Evolutionary conservation across 30 jellyfish, hydroid and myxozoan species (phyloP), one percentile per base, ranked within the genome.

Genomic region (Sanderia malayensis): DNA sequence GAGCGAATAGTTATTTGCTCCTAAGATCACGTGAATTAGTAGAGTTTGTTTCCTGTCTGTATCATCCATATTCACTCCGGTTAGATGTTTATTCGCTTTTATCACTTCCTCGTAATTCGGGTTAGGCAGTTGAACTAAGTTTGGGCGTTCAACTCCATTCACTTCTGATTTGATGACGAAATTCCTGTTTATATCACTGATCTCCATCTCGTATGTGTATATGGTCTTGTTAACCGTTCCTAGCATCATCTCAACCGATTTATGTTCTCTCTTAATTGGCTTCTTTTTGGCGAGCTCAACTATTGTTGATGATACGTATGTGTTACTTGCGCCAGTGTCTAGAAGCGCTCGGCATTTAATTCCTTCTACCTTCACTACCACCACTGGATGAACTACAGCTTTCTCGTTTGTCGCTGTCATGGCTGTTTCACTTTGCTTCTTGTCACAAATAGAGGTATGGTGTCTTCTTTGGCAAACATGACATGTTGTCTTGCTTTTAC

Each of bases 61-160:
- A 59, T 84, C 82, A 19, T 64, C 87, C 80, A 60, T 22, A 10
- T 11, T 18, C 31, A 62, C 79, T 45, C 94, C 94, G 11, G 29
- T 31, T 15, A 76, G 68, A 44, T 84, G 94, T 46, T 24, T 23
- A 73, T 74, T 53, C 27, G 30, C 63, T 21, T 18, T 31, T 18
- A 41, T 75, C 37, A 76, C 66, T 33, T 71, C 33, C 9, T 11
- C 34, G 23, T 47, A 47, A 13, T 73, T 37, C 34, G 88, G 88
- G 76, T 53, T 69, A 1, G 25, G 44, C 63, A 80, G 23, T 44
- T 0, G 21, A 13, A 33, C 15, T 17, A 80, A 63, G 44, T 23
- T 81, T n/a, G 41, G 22, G 31, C 32, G 26, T 25, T 67, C 79
- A 20, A 34, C 79, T 19, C 41, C 32, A 19, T 31, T 61, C 30